phyloP scores from a whole-genome alignment of 2,113 vertebrate species.

The Albula glossodonta region DNA sequence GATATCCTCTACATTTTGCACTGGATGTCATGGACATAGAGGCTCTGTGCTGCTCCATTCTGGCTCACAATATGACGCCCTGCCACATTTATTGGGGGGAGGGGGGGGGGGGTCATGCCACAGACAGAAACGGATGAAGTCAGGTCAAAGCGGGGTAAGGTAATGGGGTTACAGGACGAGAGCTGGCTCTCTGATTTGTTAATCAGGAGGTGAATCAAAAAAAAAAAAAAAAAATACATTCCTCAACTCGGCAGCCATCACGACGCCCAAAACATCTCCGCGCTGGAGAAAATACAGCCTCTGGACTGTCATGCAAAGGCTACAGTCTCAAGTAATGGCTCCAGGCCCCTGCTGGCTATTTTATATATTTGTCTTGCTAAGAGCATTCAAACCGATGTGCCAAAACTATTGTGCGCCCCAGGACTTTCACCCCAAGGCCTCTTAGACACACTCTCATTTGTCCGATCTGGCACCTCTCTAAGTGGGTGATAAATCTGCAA shows the following conservation, averaged over 20 bases:
- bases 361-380: background rate
- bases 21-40: constrained; percentile 40
- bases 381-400: background rate
- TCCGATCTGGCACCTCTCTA: background rate
- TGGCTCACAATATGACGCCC: no score
- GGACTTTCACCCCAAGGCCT: background rate
- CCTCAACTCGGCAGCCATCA: background rate
- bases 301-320: background rate
- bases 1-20: constrained; percentile 12
- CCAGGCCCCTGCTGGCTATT: background rate
- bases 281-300: background rate
- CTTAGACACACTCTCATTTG: background rate
- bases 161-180: background rate
- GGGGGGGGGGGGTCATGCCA: no score
- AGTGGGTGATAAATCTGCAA: background rate
- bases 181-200: background rate
- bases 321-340: background rate
- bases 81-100: no score
- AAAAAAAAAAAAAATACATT: background rate
- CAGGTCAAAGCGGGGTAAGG: background rate
- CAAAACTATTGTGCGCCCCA: background rate
- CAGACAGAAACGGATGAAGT: no score
- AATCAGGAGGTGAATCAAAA: background rate
- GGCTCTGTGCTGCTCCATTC: no score
- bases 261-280: background rate